Evolutionary conservation across 2,888 invertebrate species (phyloP).

Genomic region (Didymodactylos carnosus): DNA sequence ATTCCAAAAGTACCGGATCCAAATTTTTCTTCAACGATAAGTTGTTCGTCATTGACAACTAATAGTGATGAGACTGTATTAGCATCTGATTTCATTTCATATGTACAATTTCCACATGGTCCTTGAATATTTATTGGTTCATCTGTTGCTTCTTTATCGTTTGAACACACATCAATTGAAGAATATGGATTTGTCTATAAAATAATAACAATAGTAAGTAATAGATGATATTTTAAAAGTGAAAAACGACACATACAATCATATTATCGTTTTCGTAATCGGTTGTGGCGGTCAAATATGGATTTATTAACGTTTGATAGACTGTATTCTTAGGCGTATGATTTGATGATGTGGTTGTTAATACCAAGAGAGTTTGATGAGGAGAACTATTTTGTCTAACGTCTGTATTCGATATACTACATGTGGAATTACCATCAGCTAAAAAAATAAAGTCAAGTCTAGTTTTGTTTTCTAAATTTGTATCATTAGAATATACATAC

Average conservation of each 20-base stretch:
- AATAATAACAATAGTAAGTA: too few species aligned
- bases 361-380: not conserved
- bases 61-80: not conserved
- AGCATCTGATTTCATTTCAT: not conserved
- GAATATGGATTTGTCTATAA: not conserved
- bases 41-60: not conserved
- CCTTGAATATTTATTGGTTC: not conserved
- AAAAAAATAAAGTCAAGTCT: too few species aligned
- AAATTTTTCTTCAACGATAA: not conserved
- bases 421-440: not conserved
- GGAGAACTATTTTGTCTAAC: too few species aligned
- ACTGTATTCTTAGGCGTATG: too few species aligned
- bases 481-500: too few species aligned
- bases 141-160: not conserved
- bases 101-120: not conserved
- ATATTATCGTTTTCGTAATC: too few species aligned
- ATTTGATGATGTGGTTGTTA: not conserved
- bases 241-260: too few species aligned
- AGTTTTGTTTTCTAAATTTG: too few species aligned
- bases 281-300: not conserved
- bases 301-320: not conserved
- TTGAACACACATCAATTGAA: not conserved
- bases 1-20: not conserved
- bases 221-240: too few species aligned
- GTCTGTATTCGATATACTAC: not conserved